Evolutionary conservation across 2,113 vertebrate genomes (phyloP).

Genomic region (Lagopus leucura): DNA sequence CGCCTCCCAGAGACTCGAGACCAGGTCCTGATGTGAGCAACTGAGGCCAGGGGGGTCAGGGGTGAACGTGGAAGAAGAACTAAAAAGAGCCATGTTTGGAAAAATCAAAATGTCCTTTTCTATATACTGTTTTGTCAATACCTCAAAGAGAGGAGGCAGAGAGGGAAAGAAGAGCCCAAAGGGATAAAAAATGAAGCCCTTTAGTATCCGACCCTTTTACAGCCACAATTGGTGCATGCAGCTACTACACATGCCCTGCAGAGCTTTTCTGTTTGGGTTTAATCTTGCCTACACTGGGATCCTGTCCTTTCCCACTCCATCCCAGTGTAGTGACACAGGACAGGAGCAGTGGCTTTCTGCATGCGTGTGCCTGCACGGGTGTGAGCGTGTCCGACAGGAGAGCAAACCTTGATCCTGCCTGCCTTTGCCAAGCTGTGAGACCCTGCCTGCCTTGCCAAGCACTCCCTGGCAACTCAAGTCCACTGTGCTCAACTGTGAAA

Average conservation of each 20-base stretch:
- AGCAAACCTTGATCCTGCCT: background rate
- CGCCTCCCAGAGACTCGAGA: conserved; percentile 95
- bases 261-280: conserved; percentile 24
- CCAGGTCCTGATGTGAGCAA: conserved; percentile 90
- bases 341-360: accelerated
- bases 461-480: background rate
- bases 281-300: background rate
- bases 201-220: conserved; percentile 43
- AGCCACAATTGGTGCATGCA: conserved; percentile 45
- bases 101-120: background rate
- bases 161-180: background rate
- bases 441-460: background rate
- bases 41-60: background rate
- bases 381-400: background rate
- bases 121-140: background rate
- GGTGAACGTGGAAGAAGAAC: background rate
- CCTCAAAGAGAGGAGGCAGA: background rate
- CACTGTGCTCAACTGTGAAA: background rate
- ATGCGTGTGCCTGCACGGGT: background rate
- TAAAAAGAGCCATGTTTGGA: background rate
- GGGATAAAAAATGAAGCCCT: background rate
- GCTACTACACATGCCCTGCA: background rate
- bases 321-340: background rate
- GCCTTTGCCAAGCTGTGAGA: background rate
- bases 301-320: background rate